Conservation (phyloP, 2,888 invertebrate species). For the Cheilosia pagana region DNA sequence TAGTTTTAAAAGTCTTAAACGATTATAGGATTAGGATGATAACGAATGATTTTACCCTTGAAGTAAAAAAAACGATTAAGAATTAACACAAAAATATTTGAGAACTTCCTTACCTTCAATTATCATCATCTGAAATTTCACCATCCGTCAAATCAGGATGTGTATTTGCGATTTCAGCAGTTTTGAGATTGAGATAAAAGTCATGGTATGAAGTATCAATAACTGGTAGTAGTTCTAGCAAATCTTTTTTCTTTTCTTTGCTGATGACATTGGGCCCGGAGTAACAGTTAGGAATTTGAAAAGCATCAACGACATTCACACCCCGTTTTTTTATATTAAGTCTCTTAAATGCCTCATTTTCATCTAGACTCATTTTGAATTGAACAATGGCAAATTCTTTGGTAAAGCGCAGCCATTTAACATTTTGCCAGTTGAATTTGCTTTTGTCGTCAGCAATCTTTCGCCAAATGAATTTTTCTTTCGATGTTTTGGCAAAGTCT, state of each 20-base stretch:
- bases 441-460: constrained; percentile 6
- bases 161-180: constrained; percentile 1
- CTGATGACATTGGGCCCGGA: constrained; percentile 16
- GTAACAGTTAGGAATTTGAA: constrained; percentile 4
- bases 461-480: constrained; percentile 13
- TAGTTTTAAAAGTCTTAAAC: constrained; percentile 9
- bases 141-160: constrained; percentile 14
- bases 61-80: constrained; percentile 9
- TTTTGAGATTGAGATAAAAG: constrained; percentile 24
- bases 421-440: constrained; percentile 12
- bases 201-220: constrained; percentile 19
- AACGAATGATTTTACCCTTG: constrained; percentile 10
- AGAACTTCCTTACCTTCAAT: neutral
- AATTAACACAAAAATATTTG: neutral
- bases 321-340: constrained; percentile 7
- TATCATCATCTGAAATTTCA: neutral
- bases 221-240: constrained; percentile 27
- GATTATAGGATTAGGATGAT: constrained; percentile 5
- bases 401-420: constrained; percentile 36
- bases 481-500: constrained; percentile 9
- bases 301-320: neutral
- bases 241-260: neutral
- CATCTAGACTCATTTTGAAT: constrained; percentile 18
- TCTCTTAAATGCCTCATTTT: constrained; percentile 7
- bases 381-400: constrained; percentile 23